Evolutionary conservation across 2,113 vertebrate genomes (phyloP), one percentile per base, ranked within the genome.

Genomic region (Fulica atra): DNA sequence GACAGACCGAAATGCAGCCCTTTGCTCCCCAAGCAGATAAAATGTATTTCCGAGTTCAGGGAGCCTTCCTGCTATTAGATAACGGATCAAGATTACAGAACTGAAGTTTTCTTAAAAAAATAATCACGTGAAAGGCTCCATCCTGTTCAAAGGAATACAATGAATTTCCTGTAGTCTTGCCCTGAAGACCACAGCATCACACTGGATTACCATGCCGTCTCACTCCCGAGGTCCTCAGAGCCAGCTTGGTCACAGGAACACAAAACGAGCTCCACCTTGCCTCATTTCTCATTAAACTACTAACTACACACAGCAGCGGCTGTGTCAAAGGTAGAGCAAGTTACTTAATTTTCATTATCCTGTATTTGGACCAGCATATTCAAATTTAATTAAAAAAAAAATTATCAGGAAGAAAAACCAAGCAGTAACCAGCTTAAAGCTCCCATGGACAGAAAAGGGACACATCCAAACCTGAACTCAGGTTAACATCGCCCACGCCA

Each of bases 121-220:
- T 31, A 26, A 53, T 44, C 56, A 88, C 1, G 6, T 66, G 71
- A 80, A 80, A 88, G n/a, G 56, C 71, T 89, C 51, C 64, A 82
- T 90, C 89, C 93, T 92, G 93, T 86, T 70, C 56, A 42, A 57
- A 89, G 59, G 46, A 94, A 95, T 60, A 96, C 89, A 96, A 87
- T 63, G 57, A 21, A 40, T 61, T 95, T 95, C 95, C 96, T 97
- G 93, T 14, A 59, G 72, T 56, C 81, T 83, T 50, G 77, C 77
- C 44, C 54, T 88, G 33, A 81, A 63, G 65, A 81, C 82, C 40
- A 86, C 38, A 64, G 33, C 59, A 71, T 84, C 83, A 56, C 38
- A 82, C 50, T 26, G 1, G 0, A 66, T 79, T 56, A 64, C 77
- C 38, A 71, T 60, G 31, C 61, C 42, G 38, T 36, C 76, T 73